Conservation (phyloP, 2,888 invertebrate species). For the Gymnosoma rotundatum region DNA sequence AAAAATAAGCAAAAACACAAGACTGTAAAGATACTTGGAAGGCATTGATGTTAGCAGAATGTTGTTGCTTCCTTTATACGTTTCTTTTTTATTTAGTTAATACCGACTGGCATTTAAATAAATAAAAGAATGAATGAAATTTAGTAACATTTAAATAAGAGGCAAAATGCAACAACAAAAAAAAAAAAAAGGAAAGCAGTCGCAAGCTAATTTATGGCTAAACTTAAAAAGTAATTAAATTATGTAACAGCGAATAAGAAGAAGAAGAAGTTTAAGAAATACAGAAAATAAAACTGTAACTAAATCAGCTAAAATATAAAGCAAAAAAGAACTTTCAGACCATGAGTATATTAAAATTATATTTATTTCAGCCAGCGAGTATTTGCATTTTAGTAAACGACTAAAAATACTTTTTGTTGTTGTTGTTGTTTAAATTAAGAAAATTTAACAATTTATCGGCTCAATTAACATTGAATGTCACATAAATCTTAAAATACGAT, state of each 20-base stretch:
- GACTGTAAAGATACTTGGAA: background rate
- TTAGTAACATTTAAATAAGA: conserved; percentile 56
- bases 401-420: background rate
- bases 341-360: conserved; percentile 35
- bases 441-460: conserved; percentile 69
- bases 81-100: conserved; percentile 41
- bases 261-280: background rate
- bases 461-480: conserved; percentile 70
- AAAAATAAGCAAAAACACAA: background rate
- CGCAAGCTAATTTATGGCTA: conserved; percentile 68
- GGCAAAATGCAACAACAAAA: background rate
- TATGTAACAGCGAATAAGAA: conserved; percentile 48
- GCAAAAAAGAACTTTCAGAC: conserved; percentile 35
- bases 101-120: conserved; percentile 48
- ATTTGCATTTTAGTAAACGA: background rate
- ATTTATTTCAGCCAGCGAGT: background rate
- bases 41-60: conserved; percentile 50
- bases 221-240: conserved; percentile 71
- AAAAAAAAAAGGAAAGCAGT: background rate
- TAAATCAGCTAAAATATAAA: conserved; percentile 22
- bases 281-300: conserved; percentile 25
- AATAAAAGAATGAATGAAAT: conserved; percentile 49
- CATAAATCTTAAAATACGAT: conserved; percentile 68
- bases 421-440: conserved; percentile 9
- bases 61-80: background rate